Conservation (phyloP, 2,888 invertebrate genomes). For the Erannis defoliaria region DNA sequence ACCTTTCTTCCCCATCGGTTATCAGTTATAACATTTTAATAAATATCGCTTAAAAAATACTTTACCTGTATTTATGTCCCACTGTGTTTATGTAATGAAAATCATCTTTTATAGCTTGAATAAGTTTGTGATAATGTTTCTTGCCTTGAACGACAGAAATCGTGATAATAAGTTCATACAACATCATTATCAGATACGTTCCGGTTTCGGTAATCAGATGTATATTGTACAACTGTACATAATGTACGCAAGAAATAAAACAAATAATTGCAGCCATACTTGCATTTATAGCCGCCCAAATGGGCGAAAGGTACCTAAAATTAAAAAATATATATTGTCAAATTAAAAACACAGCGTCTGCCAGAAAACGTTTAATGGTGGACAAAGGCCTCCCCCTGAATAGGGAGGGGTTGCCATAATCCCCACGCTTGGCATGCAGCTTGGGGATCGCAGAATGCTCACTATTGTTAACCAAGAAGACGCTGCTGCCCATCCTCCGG, state of each 20-base stretch:
- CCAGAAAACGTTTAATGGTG: too few species aligned
- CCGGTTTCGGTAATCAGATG: constrained; percentile 28
- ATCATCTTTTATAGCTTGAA: constrained; percentile 29
- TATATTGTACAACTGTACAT: constrained; percentile 6
- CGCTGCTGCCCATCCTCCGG: too few species aligned
- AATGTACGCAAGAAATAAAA: neutral
- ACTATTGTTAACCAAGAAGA: too few species aligned
- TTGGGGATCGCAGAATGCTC: too few species aligned
- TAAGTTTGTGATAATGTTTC: constrained; percentile 20
- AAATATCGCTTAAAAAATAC: too few species aligned
- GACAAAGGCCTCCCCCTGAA: too few species aligned
- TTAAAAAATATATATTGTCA: neutral
- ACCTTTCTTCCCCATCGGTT: too few species aligned
- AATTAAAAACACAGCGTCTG: neutral
- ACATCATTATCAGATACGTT: constrained; percentile 32
- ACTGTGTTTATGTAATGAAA: constrained; percentile 30
- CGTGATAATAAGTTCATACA: constrained; percentile 26
- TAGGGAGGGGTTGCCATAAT: too few species aligned
- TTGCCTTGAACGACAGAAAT: constrained; percentile 18
- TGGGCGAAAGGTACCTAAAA: constrained; percentile 23
- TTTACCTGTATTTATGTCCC: constrained; percentile 31
- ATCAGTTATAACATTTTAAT: too few species aligned
- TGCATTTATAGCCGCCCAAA: neutral
- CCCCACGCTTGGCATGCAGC: too few species aligned
- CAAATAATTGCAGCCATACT: constrained; percentile 1